These are phyloP conservation scores for Tyrannus savana DNA, from an alignment of 2,113 vertebrate species.

Conservation along the genomic window DNA sequence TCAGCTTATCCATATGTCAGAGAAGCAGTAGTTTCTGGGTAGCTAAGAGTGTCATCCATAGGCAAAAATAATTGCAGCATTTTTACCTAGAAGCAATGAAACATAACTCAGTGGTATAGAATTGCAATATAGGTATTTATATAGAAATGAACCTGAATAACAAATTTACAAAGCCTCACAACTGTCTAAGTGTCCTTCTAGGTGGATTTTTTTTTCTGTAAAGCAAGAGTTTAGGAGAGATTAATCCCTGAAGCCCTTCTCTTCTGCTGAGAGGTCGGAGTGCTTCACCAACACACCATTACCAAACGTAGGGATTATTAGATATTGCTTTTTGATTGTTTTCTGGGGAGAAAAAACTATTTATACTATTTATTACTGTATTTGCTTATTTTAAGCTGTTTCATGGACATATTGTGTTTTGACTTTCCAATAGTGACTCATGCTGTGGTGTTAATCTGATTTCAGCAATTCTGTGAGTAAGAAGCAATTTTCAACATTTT, in stretches of 20 bases:
- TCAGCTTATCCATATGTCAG: not conserved
- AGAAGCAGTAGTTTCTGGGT: not conserved
- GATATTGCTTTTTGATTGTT: accelerated
- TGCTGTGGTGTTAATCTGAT: not conserved
- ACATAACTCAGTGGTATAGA: not conserved
- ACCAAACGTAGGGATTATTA: not conserved
- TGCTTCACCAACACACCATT: accelerated
- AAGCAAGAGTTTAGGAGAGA: not conserved
- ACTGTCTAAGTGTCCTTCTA: not conserved
- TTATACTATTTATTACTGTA: not conserved
- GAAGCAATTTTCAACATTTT: not conserved
- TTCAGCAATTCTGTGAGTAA: not conserved
- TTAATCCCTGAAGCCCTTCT: not conserved
- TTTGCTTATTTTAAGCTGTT: not conserved
- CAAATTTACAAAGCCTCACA: not conserved
- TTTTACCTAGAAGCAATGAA: not conserved
- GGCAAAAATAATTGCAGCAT: accelerated
- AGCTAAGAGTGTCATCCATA: not conserved
- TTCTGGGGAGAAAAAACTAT: not conserved
- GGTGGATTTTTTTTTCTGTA: not conserved
- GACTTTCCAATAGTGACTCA: not conserved
- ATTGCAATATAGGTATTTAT: not conserved
- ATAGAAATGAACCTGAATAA: not conserved
- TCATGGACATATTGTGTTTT: not conserved
- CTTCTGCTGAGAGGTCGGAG: not conserved